Evolutionary conservation across 2,113 vertebrate genomes (phyloP).

Genomic region (Phalacrocorax brasilianus): DNA sequence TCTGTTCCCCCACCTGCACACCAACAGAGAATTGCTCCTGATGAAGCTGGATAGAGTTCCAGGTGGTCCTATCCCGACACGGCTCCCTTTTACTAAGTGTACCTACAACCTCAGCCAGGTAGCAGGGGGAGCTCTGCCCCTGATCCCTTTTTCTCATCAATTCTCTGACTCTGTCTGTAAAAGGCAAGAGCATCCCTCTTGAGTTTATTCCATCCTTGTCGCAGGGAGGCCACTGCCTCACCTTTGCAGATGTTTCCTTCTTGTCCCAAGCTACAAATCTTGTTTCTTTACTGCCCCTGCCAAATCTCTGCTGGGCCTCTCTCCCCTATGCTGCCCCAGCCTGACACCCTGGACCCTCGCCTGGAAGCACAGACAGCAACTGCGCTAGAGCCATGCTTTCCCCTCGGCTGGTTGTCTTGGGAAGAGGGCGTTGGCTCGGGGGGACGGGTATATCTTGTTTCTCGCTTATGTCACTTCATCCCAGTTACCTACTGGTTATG

Average conservation of each 20-base stretch:
- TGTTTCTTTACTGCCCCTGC: background rate
- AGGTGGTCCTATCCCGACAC: background rate
- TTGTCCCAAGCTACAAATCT: background rate
- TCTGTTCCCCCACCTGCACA: background rate
- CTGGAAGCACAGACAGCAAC: constrained; percentile 17
- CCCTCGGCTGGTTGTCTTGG: constrained; percentile 23
- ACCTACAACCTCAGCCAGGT: background rate
- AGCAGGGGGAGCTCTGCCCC: background rate
- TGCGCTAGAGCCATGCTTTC: background rate
- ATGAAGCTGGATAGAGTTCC: background rate
- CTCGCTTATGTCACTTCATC: constrained; percentile 59
- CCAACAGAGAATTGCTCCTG: background rate
- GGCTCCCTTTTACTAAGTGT: background rate
- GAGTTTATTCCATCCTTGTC: background rate
- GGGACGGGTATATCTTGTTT: constrained; percentile 52
- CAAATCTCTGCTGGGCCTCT: background rate
- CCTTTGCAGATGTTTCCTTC: background rate
- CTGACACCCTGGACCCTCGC: background rate
- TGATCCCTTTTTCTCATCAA: background rate
- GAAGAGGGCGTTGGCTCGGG: constrained; percentile 56
- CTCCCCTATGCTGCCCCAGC: background rate
- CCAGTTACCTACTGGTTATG: constrained; percentile 66
- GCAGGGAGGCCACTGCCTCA: constrained; percentile 19
- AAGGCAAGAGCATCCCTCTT: constrained; percentile 33
- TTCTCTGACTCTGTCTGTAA: background rate